phyloP scores from a whole-genome alignment of 2,797 vertebrate genomes.

The Yasuhikotakia modesta region DNA sequence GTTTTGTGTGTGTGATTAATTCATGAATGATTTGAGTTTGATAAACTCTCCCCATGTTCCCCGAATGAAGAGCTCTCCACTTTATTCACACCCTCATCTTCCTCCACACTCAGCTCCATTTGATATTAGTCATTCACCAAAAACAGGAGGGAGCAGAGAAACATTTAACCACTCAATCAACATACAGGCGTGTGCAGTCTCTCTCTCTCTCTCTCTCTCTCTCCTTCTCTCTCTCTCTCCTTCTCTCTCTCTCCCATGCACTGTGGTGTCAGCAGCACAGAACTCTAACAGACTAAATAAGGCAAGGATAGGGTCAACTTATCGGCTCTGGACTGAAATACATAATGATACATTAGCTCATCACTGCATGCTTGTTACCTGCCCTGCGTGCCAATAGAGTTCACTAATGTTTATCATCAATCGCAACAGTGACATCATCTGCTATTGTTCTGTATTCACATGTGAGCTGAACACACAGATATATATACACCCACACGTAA shows the following conservation, averaged over 20 bases:
- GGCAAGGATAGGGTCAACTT: conserved; percentile 86
- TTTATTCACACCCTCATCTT: not conserved
- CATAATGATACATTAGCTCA: conserved; percentile 81
- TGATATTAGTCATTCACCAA: conserved; percentile 37
- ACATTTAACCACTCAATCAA: conserved; percentile 8
- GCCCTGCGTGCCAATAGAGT: conserved; percentile 29
- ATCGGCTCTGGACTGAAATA: conserved; percentile 88
- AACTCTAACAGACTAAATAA: conserved; percentile 87
- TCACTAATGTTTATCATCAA: conserved; percentile 57
- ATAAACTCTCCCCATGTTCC: not conserved
- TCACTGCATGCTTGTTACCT: conserved; percentile 71
- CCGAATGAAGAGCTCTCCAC: conserved; percentile 4
- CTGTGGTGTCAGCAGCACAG: conserved; percentile 78
- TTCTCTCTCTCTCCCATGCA: conserved; percentile 46
- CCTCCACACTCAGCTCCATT: conserved; percentile 2
- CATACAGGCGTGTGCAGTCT: not conserved
- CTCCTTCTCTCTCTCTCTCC: conserved; percentile 31
- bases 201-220: not conserved
- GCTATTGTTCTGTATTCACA: conserved; percentile 47
- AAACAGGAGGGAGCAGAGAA: conserved; percentile 30
- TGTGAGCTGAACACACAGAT: not conserved
- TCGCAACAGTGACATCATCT: conserved; percentile 47
- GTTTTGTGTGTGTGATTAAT: too few species aligned
- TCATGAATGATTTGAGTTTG: too few species aligned
- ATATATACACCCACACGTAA: not conserved